A percentile compares a stretch with the other conserved stretches of the same genome.
Evolutionary conservation across 2,113 vertebrate species (phyloP).

Genomic region (Fregetta grallaria): DNA sequence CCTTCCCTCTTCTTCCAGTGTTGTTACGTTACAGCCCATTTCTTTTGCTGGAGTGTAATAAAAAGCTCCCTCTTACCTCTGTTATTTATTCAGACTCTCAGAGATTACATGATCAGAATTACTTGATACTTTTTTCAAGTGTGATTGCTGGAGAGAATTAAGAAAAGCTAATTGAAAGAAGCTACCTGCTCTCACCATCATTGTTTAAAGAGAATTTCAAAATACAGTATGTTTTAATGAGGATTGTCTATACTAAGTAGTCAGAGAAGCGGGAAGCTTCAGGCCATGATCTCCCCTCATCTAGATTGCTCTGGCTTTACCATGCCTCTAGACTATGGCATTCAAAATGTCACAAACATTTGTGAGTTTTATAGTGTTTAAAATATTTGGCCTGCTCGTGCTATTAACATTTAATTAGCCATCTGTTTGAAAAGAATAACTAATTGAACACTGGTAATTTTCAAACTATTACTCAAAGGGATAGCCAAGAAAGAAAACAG

Average conservation of each 20-base stretch:
- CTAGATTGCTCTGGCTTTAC: neutral
- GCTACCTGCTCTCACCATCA: neutral
- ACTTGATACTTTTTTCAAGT: neutral
- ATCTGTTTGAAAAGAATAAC: neutral
- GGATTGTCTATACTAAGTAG: neutral
- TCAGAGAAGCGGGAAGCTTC: neutral
- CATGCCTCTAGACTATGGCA: neutral
- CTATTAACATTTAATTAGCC: constrained; percentile 28
- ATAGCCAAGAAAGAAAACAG: neutral
- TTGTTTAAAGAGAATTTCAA: neutral
- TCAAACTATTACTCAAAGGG: neutral
- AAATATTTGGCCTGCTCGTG: neutral
- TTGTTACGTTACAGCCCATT: neutral
- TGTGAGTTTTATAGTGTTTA: neutral
- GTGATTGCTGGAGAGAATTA: neutral
- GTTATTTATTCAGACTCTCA: neutral
- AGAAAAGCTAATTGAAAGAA: neutral
- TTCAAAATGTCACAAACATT: neutral
- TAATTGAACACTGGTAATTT: neutral
- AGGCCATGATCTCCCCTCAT: neutral
- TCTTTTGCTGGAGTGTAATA: neutral
- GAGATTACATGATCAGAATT: neutral
- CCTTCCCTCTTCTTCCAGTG: neutral
- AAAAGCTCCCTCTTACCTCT: neutral
- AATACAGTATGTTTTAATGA: neutral